Percentiles rank a stretch among this genome's conserved stretches.
Evolutionary conservation across 2,888 invertebrate genomes (phyloP).

Genomic region (Epinotia ramella): DNA sequence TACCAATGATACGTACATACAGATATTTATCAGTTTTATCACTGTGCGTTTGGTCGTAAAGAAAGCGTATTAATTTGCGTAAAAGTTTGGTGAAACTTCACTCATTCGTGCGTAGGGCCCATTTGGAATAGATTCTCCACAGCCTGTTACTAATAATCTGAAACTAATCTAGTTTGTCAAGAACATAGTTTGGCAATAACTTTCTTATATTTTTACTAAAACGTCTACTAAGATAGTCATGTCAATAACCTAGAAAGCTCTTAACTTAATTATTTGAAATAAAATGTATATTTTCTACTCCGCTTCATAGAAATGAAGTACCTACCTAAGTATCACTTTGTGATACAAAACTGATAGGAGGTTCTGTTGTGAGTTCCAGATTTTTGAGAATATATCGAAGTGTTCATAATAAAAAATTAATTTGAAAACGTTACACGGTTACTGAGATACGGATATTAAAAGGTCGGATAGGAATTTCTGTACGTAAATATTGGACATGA

Average conservation of each 20-base stretch:
- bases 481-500: constrained; percentile 38
- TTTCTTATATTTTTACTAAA: neutral
- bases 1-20: neutral
- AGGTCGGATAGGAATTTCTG: constrained; percentile 34
- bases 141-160: constrained; percentile 7
- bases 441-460: constrained; percentile 36
- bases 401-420: neutral
- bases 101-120: constrained; percentile 40
- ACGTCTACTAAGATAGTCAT: neutral
- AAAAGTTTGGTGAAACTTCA: constrained; percentile 39
- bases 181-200: neutral
- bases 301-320: neutral
- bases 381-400: neutral
- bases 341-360: neutral
- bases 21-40: neutral
- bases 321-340: neutral
- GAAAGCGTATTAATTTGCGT: constrained; percentile 42
- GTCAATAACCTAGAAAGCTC: neutral
- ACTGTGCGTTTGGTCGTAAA: constrained; percentile 32
- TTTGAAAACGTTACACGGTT: constrained; percentile 24
- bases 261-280: neutral
- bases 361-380: constrained; percentile 10
- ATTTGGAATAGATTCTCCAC: constrained; percentile 30
- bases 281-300: neutral
- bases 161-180: neutral